Evolutionary conservation across 2,797 vertebrate genomes (phyloP).

Genomic region (Gobionotothen gibberifrons): DNA sequence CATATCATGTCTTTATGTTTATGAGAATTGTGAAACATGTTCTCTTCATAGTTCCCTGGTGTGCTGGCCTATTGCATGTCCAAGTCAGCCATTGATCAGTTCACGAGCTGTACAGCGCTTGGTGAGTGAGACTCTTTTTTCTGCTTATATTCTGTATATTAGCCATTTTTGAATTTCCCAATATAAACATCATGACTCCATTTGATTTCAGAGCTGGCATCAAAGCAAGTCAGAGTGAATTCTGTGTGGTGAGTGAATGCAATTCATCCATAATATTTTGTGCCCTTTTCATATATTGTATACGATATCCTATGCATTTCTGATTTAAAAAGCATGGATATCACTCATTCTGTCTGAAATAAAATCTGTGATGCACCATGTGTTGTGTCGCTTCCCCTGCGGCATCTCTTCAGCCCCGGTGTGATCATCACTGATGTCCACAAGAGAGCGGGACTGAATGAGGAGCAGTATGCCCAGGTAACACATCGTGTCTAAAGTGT

Average conservation of each 20-base stretch:
- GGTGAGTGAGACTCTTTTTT: conserved; percentile 71
- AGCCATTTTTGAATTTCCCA: background rate
- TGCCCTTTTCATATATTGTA: background rate
- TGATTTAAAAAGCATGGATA: background rate
- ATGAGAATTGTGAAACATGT: background rate
- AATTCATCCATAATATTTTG: background rate
- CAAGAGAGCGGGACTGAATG: conserved; percentile 86
- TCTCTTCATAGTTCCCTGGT: conserved; percentile 82
- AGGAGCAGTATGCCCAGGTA: conserved; percentile 86
- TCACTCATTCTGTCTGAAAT: background rate
- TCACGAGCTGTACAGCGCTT: conserved; percentile 85
- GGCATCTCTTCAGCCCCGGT: conserved; percentile 79
- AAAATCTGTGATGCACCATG: background rate
- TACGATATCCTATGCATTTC: background rate
- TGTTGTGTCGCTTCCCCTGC: background rate
- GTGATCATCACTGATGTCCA: conserved; percentile 89
- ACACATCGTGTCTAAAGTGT: background rate
- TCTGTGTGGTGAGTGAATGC: conserved; percentile 82
- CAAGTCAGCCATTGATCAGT: conserved; percentile 88
- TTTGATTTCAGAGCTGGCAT: conserved; percentile 82
- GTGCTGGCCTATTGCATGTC: conserved; percentile 90
- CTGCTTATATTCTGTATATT: background rate
- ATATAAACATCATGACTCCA: background rate
- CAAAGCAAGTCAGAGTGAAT: conserved; percentile 87
- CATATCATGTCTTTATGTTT: background rate